phyloP scores from a whole-genome alignment of 2,113 vertebrate species.

The Sclerurus mexicanus region DNA sequence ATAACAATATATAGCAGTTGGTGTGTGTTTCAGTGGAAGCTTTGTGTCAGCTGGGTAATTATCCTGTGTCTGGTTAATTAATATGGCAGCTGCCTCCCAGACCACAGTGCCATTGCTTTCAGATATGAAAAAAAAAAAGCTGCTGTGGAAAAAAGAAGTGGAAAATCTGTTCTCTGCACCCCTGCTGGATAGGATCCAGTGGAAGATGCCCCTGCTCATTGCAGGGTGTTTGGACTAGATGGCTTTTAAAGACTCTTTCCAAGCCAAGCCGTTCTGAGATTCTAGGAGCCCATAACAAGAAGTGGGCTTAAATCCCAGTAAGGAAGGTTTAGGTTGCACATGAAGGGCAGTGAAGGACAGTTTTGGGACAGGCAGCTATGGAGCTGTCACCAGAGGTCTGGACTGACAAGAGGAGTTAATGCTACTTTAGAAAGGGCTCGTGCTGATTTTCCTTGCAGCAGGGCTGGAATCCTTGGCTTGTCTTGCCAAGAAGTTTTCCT shows the following conservation, averaged over 20 bases:
- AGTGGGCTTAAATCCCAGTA: not conserved
- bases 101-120: not conserved
- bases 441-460: not conserved
- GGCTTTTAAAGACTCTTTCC: not conserved
- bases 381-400: not conserved
- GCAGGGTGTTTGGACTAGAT: not conserved
- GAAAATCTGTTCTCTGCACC: not conserved
- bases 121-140: not conserved
- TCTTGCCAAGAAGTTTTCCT: not conserved
- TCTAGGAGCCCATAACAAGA: not conserved
- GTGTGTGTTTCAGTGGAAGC: not conserved
- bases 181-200: not conserved
- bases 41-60: slow-evolving; percentile 12
- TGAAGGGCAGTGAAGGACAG: not conserved
- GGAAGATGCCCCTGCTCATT: not conserved
- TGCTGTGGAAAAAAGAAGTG: not conserved
- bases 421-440: not conserved
- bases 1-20: not conserved
- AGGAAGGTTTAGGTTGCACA: not conserved
- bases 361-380: not conserved
- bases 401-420: not conserved
- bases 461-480: not conserved
- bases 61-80: not conserved
- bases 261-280: not conserved
- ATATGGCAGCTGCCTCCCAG: not conserved